Evolutionary conservation across 2,797 vertebrate genomes (phyloP), one percentile per base, ranked within the genome.

Genomic region (Pipistrellus pygmaeus): DNA sequence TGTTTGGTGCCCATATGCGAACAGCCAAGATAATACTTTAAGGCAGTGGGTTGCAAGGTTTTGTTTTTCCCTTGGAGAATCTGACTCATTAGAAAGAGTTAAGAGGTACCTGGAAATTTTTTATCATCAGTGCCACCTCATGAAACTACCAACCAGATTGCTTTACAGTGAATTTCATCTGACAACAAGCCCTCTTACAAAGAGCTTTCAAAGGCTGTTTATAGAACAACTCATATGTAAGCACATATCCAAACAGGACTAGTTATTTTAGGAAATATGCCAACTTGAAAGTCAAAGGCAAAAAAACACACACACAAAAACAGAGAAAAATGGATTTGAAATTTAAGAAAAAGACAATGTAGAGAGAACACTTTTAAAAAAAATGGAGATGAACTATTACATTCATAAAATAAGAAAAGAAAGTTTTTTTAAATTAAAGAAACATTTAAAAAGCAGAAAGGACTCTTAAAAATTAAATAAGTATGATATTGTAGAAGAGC

Each of bases 191-290:
- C 46, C 68, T 69, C 27, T 18, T 41, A 38, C 10, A n/a, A 27
- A 93, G 20, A 84, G 44, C 35, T 91, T 55, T 21, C 68, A 73
- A 4, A 4, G 27, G 48, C 27, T 12, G 32, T 25, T 91, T 35
- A 60, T 1, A 55, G 41, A 53, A 20, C 5, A 13, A 12, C 17
- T 62, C n/a, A 18, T 53, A 7, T 15, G 5, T 21, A 76, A 53
- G 48, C 44, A 92, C 38, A 57, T 8, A 57, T 20, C 27, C 76
- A 81, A 90, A 76, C 35, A n/a, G 35, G 53, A 80, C 32, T 23
- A 11, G 8, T n/a, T 68, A 80, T 81, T 85, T 88, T 80, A 76
- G 60, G 41, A 91, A 95, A 81, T 68, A 60, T 38, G 46, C 20
- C 38, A 80, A 69, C 81, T 68, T 69, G 32, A 89, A 94, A 89